A percentile compares a stretch with the other conserved stretches of the same genome.
phyloP scores from a whole-genome alignment of 2,888 invertebrate species.

The Patella depressa region DNA sequence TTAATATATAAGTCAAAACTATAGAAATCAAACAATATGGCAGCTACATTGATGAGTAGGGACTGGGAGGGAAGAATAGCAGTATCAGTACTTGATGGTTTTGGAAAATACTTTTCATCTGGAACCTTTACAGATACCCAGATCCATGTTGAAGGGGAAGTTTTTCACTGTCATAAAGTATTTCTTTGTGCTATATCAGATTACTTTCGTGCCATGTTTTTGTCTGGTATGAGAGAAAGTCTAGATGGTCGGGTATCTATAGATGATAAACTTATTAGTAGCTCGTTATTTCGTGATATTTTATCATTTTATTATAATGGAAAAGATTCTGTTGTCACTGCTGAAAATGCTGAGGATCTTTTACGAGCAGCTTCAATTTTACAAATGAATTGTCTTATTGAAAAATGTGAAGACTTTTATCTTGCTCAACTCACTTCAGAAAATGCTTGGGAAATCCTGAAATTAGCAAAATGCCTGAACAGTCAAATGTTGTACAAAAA shows the following conservation, averaged over 20 bases:
- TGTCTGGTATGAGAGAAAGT: constrained; percentile 45
- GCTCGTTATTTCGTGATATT: constrained; percentile 37
- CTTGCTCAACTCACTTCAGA: constrained; percentile 79
- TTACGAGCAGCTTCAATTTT: constrained; percentile 88
- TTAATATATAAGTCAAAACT: too few relatives aligned
- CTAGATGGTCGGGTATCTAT: constrained; percentile 40
- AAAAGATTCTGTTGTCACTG: constrained; percentile 32
- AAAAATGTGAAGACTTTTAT: constrained; percentile 84
- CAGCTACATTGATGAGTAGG: constrained; percentile 13
- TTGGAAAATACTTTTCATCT: constrained; percentile 32
- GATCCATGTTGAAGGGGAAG: constrained; percentile 41
- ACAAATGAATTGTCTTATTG: constrained; percentile 83
- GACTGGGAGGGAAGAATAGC: constrained; percentile 35
- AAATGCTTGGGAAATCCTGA: constrained; percentile 87
- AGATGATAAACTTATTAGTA: constrained; percentile 30
- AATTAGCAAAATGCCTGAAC: constrained; percentile 84
- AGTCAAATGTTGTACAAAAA: constrained; percentile 80
- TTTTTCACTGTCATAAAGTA: constrained; percentile 48
- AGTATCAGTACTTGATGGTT: constrained; percentile 36
- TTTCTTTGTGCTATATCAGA: constrained; percentile 49
- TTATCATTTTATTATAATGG: constrained; percentile 43
- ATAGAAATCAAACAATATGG: too few relatives aligned
- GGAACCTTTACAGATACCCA: constrained; percentile 48
- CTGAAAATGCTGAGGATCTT: constrained; percentile 79
- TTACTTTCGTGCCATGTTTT: constrained; percentile 47